Evolutionary conservation across 2,888 invertebrate species (phyloP).

Genomic region (Pilophorus perplexus): DNA sequence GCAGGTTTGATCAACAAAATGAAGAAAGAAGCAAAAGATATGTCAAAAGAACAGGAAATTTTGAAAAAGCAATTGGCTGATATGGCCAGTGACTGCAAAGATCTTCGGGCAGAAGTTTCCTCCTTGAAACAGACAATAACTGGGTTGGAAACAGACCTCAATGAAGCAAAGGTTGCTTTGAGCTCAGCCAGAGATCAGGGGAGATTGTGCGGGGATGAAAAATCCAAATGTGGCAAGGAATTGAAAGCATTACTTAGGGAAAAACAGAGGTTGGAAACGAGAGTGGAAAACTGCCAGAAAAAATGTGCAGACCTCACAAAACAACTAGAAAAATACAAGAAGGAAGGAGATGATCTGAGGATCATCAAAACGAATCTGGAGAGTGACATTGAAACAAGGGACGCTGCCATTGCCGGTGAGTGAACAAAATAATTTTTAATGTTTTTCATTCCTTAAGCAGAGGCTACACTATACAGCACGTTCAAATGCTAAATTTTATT

Average conservation of each 20-base stretch:
- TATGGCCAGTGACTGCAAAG: not conserved
- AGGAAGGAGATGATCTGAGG: not conserved
- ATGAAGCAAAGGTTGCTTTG: constrained; percentile 12
- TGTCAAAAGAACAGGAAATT: constrained; percentile 13
- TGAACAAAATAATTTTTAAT: not conserved
- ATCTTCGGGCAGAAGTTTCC: not conserved
- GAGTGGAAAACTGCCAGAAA: constrained; percentile 13
- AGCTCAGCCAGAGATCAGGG: not conserved
- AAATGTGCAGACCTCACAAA: constrained; percentile 27
- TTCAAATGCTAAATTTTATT: too few relatives aligned
- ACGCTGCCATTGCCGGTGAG: constrained; percentile 10
- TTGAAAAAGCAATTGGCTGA: constrained; percentile 6
- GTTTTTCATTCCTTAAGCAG: not conserved
- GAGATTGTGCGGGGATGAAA: constrained; percentile 20
- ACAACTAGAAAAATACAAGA: constrained; percentile 8
- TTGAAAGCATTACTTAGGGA: constrained; percentile 19
- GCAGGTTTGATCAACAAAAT: too few relatives aligned
- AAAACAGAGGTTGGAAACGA: constrained; percentile 26
- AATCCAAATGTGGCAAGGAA: constrained; percentile 3
- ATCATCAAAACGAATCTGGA: constrained; percentile 30
- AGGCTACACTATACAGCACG: too few relatives aligned
- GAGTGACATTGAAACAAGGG: constrained; percentile 17
- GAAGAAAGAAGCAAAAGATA: constrained; percentile 36
- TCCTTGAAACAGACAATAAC: not conserved
- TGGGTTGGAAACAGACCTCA: constrained; percentile 28